These are phyloP conservation scores for Drosophila mimetica DNA, from an alignment of 2,888 invertebrate genomes.

Conservation along the genomic window DNA sequence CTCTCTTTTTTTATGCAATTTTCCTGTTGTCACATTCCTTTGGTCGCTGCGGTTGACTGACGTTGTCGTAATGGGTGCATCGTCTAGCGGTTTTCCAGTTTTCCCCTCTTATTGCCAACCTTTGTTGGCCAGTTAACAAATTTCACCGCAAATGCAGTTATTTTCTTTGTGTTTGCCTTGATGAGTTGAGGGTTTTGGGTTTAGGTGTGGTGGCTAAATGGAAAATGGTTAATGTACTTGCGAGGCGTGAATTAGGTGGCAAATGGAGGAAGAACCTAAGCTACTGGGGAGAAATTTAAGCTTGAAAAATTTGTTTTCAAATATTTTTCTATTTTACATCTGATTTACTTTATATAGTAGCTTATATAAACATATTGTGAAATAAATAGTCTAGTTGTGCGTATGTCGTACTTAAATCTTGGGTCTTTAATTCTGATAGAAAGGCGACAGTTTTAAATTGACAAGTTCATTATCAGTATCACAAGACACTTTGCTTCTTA, in stretches of 20 bases:
- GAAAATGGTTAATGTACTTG: constrained; percentile 31
- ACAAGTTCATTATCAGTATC: constrained; percentile 9
- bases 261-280: neutral
- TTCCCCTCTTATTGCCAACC: constrained; percentile 34
- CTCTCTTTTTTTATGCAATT: constrained; percentile 42
- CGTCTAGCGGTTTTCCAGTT: constrained; percentile 22
- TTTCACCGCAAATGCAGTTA: constrained; percentile 69
- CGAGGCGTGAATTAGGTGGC: constrained; percentile 19
- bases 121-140: constrained; percentile 46
- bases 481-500: constrained; percentile 1
- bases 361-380: neutral
- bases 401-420: neutral
- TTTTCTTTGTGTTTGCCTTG: constrained; percentile 35
- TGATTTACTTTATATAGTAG: neutral
- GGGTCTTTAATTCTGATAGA: neutral
- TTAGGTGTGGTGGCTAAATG: constrained; percentile 18
- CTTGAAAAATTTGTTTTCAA: neutral
- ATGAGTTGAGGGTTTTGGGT: constrained; percentile 31
- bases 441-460: neutral
- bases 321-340: neutral
- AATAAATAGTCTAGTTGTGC: neutral
- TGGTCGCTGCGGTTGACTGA: constrained; percentile 61
- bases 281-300: constrained; percentile 1
- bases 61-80: constrained; percentile 60
- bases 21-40: constrained; percentile 68